Conservation (phyloP, 2,888 invertebrate species). For the Tachina lurida region DNA sequence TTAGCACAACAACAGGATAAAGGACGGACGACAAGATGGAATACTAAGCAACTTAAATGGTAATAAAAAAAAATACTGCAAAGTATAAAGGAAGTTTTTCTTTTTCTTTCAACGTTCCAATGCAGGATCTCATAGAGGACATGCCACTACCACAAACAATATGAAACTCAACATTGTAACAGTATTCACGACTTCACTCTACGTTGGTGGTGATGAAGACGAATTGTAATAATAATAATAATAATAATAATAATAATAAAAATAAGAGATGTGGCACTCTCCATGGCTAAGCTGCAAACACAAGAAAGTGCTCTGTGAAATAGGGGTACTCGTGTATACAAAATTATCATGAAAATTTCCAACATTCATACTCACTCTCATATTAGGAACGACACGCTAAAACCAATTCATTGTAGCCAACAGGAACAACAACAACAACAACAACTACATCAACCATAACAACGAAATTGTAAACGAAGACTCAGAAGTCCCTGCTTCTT, state of each 20-base stretch:
- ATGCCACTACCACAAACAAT: conserved; percentile 12
- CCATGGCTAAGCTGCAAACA: conserved; percentile 33
- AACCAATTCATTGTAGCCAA: conserved; percentile 61
- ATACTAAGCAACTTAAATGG: conserved; percentile 21
- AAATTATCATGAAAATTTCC: conserved; percentile 50
- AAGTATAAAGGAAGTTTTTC: conserved; percentile 23
- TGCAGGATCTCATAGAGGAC: conserved; percentile 27
- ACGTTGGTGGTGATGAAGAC: conserved; percentile 60
- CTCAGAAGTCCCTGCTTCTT: conserved; percentile 64
- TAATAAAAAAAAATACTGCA: neutral
- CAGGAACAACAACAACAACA: conserved; percentile 23
- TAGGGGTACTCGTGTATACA: conserved; percentile 37
- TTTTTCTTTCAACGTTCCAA: conserved; percentile 7
- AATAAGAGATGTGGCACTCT: conserved; percentile 48
- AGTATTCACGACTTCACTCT: neutral
- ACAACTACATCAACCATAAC: conserved; percentile 8
- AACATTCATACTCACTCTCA: conserved; percentile 11
- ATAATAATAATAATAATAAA: conserved; percentile 33
- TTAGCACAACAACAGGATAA: neutral
- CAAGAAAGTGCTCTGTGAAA: neutral
- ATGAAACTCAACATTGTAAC: conserved; percentile 5
- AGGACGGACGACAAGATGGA: conserved; percentile 6
- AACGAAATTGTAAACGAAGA: conserved; percentile 44
- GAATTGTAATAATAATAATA: conserved; percentile 66
- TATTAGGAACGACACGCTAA: conserved; percentile 49